Evolutionary conservation across 1,140 invertebrate species (phyloP), one percentile per base, ranked within the genome.

Genomic region (Nebria ingens): DNA sequence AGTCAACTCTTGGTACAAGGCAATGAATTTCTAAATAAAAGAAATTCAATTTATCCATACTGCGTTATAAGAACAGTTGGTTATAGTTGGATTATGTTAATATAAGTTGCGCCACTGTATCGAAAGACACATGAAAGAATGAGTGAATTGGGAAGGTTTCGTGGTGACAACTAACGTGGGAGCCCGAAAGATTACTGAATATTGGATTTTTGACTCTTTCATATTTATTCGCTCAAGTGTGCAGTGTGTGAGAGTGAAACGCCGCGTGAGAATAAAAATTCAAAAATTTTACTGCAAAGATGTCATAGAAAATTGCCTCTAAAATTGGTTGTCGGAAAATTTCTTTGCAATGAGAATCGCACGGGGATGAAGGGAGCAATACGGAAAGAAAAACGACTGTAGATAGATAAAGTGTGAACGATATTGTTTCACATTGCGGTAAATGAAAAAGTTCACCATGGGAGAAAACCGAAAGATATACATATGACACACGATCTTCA

Each of bases 171-270:
- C 40, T 45, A 45, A 45, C 40, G 17, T 45, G 40, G 40, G 9
- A 45, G 40, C 40, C 25, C 6, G 40, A 45, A 45, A 45, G 40
- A 45, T 45, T 45, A 45, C 15, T 17, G 40, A 45, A 45, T 45
- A 45, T 45, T 45, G 40, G 40, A 45, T 45, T 45, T 45, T 45
- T 45, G 40, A 45, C 40, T 45, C 40, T 45, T 45, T 45, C 40
- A 45, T 45, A 12, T 45, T 45, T 45, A 45, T 45, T 45, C 40
- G 9, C 17, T 45, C 40, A 45, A 45, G 40, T 45, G 40, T 45
- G 17, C 17, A 45, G 40, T 45, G n/a, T n/a, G n/a, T n/a, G 17
- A 17, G 17, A 17, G 17, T 45, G 40, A 45, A 45, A 17, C 17
- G 40, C 15, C 40, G 17, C 40, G 15, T 11, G 40, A 45, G 40